Evolutionary conservation across 1,140 invertebrate species (phyloP), one percentile per base, ranked within the genome.

Genomic region (Streblospio benedicti): DNA sequence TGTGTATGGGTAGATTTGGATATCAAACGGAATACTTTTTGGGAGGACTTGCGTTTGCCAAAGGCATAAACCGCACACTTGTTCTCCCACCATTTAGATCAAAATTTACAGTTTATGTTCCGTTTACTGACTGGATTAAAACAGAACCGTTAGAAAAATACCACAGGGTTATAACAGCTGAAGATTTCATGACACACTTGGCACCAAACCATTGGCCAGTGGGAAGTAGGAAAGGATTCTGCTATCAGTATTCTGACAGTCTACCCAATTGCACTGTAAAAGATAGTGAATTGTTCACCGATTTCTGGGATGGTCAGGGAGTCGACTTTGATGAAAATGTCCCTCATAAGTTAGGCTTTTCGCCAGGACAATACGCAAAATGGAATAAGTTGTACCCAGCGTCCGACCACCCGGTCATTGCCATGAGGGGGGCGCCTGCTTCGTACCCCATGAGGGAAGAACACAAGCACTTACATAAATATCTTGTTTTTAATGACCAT

Each of bases 11-110:
- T 92, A 63, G 80, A 61, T 95, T 96, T 84, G 93, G 93, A 25
- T 96, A 97, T 77, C 93, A 97, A 81, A 91, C 89, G 1, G 93
- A 97, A 78, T 91, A 97, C 74, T 95, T 96, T 76, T 74, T 97
- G 50, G 93, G 93, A 47, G 84, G 88, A 32, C 74, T 97, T 53
- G 88, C 86, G 43, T 97, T 97, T 82, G 87, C 91, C 20, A 87
- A 91, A 78, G 84, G 83, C 4, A 66, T 97, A n/a, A 91, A 96
- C 77, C 83, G 93, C 68, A 95, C 93, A 20, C 75, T 97, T 25
- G 82, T 95, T 50, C 74, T 97, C 61, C 93, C 93, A 49, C 89
- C 91, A 56, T 97, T 91, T 90, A 88, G 70, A n/a, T n/a, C n/a
- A n/a, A n/a, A n/a, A n/a, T n/a, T n/a, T n/a, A n/a, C n/a, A n/a